These are phyloP conservation scores for Pteruthius melanotis DNA, from an alignment of 2,113 vertebrate genomes.

Conservation along the genomic window DNA sequence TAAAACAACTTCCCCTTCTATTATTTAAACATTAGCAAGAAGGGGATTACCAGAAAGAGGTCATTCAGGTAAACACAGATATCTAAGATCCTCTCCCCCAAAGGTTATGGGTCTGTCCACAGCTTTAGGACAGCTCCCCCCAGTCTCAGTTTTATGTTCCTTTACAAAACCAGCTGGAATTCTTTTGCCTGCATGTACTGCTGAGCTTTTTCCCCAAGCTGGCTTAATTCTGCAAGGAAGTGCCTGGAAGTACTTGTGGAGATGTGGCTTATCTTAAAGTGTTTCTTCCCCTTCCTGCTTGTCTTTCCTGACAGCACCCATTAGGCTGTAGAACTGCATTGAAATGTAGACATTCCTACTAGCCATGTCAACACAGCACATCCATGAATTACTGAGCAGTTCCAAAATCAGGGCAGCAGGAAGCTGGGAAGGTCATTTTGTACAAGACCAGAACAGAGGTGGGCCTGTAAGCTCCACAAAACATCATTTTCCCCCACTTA, in stretches of 20 bases:
- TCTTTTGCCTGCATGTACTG: not conserved
- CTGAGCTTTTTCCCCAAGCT: not conserved
- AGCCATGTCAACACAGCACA: not conserved
- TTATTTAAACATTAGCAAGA: not conserved
- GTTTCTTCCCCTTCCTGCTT: slow-evolving; percentile 16
- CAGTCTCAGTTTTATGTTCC: not conserved
- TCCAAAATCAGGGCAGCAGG: not conserved
- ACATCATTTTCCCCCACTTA: not conserved
- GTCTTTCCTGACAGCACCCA: not conserved
- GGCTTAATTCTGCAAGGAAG: not conserved
- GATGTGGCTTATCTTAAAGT: slow-evolving; percentile 16
- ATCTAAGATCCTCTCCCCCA: not conserved
- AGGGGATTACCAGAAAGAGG: not conserved
- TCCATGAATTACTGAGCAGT: not conserved
- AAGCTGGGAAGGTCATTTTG: not conserved
- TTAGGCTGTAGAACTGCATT: not conserved
- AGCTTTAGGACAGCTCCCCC: not conserved
- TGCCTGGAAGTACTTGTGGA: not conserved
- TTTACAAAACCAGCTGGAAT: not conserved
- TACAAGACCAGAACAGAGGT: not conserved
- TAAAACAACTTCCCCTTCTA: not conserved
- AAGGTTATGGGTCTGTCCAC: not conserved
- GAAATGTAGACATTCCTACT: slow-evolving; percentile 13
- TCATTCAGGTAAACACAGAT: not conserved
- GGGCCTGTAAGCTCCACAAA: not conserved